Evolutionary conservation across 2,113 vertebrate genomes (phyloP), one percentile per base, ranked within the genome.

Genomic region (Bos indicus): DNA sequence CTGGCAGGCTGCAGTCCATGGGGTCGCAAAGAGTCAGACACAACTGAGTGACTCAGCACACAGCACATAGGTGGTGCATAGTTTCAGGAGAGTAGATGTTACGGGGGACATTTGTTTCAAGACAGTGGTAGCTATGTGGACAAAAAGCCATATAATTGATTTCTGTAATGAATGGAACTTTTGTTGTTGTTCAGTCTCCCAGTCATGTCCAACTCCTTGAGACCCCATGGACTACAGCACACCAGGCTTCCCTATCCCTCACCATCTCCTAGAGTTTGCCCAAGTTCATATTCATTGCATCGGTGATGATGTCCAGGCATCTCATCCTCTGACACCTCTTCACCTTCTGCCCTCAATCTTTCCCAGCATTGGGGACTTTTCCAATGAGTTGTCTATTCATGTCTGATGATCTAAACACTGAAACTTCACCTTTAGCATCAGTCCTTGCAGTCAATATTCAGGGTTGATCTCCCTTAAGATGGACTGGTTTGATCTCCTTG

Each of bases 11-110:
- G 17, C 64, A 21, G 17, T 36, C 64, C 17, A 71, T 71, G n/a
- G n/a, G n/a, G n/a, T 57, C 0, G 0, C 64, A 71, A 67, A 67
- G 33, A n/a, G n/a, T 21, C n/a, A 71, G 17, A 21, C 4, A 71
- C n/a, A n/a, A 36, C 67, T 71, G 9, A 12, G 67, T 36, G 67
- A 23, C n/a, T 23, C 11, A 71, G n/a, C 67, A 71, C 9, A 23
- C 19, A 71, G 33, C n/a, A 36, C 2, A 40, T 3, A 33, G 3
- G 3, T 36, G 4, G 13, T 7, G 7, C 8, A 21, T 40, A 4
- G 4, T 23, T 89, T 78, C 1, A 62, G 2, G 3, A 74, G 5
- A 84, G 48, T 43, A 5, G 6, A 2, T 85, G 2, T 4, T 6
- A 10, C 28, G 4, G 8, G 9, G 62, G 6, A 2, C 15, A 4